Evolutionary conservation across 2,113 vertebrate genomes (phyloP), one percentile per base, ranked within the genome.

Genomic region (Tinamus guttatus): DNA sequence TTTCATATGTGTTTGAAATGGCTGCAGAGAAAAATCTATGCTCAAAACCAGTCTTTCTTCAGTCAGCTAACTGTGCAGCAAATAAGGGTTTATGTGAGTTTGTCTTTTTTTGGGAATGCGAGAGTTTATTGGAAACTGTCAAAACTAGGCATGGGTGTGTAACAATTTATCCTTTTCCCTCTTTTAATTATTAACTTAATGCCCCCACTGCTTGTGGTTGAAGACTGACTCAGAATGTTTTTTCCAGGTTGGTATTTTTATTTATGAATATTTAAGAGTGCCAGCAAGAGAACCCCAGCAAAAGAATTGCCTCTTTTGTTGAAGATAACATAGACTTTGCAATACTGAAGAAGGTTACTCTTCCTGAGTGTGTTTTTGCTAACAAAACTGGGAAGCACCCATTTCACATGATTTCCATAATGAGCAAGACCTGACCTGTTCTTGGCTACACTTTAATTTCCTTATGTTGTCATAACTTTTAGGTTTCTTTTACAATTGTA

Each of bases 401-500:
- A 40, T 45, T 68, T 40, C 54, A 11, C 21, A 25, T 10, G 34
- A 8, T 18, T n/a, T 77, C 28, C 38, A 9, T 36, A 67, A 70
- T 54, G 40, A 54, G 28, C 38, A n/a, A 38, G 40, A 54, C 38
- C 54, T 40, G 40, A 54, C 38, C 64, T n/a, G 11, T 51, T 40
- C 32, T 49, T 32, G 65, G 36, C 47, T 49, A 45, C 13, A 45
- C 32, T 10, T 11, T 56, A 56, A 56, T 34, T 60, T 25, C 14
- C 32, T 34, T 56, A 38, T 70, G 14, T 32, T 68, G 58, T 41
- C 52, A 12, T 30, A 81, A 76, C 38, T 59, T 18, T 54, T 47
- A 78, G 69, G 38, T 67, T 24, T 59, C 47, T 83, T 28, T 78
- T 84, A 73, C 27, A 83, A 70, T 78, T 30, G 28, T 94, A 99